Conservation (phyloP, 2,113 vertebrate genomes). For the Phocoena phocoena region DNA sequence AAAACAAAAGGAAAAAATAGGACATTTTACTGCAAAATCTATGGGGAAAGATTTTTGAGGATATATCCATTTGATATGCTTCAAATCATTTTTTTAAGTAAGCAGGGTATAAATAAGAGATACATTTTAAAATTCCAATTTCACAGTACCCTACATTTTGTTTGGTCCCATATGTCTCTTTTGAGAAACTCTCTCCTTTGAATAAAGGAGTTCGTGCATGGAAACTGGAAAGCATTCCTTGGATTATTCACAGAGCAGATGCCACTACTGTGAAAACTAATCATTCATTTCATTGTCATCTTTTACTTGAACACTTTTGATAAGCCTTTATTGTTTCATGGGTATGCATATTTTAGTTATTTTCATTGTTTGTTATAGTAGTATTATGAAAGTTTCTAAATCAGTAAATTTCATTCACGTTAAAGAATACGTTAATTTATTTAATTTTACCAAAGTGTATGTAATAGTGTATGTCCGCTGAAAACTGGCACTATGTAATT, state of each 20-base stretch:
- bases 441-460: neutral
- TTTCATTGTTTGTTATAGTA: neutral
- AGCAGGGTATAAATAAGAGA: slow-evolving; percentile 8
- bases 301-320: slow-evolving; percentile 40
- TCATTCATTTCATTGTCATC: slow-evolving; percentile 61
- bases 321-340: slow-evolving; percentile 18
- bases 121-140: slow-evolving; percentile 12
- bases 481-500: neutral
- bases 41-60: neutral
- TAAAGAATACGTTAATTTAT: neutral
- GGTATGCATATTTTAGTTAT: slow-evolving; percentile 14
- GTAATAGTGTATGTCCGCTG: neutral
- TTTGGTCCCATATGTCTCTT: slow-evolving; percentile 48
- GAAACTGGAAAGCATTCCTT: slow-evolving; percentile 24
- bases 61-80: neutral
- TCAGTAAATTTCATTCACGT: neutral
- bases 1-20: neutral
- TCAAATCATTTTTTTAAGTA: neutral
- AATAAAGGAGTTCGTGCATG: slow-evolving; percentile 8
- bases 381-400: neutral
- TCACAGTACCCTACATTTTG: neutral
- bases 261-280: slow-evolving; percentile 24
- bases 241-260: slow-evolving; percentile 59
- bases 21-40: neutral
- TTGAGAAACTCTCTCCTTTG: slow-evolving; percentile 33